Evolutionary conservation across 2,888 invertebrate genomes (phyloP), one percentile per base, ranked within the genome.

Genomic region (Xiphydria camelus): DNA sequence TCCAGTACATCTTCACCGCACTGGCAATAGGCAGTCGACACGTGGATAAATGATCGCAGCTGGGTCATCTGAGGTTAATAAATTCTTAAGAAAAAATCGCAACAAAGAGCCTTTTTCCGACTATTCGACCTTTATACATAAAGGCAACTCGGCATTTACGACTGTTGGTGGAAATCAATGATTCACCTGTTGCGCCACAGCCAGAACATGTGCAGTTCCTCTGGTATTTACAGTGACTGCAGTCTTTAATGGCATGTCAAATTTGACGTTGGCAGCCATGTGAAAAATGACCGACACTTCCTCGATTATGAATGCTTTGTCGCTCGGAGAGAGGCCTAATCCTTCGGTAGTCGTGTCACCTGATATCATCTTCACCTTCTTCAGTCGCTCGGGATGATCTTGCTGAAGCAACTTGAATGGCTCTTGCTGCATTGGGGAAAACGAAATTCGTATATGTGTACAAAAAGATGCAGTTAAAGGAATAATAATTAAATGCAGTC

Each of bases 21-120:
- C 68, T 95, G 93, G 57, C 94, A 92, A 75, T 93, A 97, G 0
- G 94, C 87, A 0, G 96, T 97, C 0, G 94, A 94, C 0, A 95
- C 88, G 73, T 97, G 93, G 2, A 93, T 81, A 59, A 93, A 85
- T 0, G 83, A 60, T 10, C 53, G 47, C 7, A 75, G 45, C 6
- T 63, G 55, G 18, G 59, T 45, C 17, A 71, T 41, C 73, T 73
- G 47, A 3, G 53, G n/a, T n/a, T n/a, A n/a, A n/a, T n/a, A 49
- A 52, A 41, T 23, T 20, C 42, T 31, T 7, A 17, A 18, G 3
- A 5, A 4, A 23, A 9, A 2, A 23, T 23, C 7, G n/a, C 23
- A 7, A 23, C n/a, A 23, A 23, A 9, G 7, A 23, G 7, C n/a
- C 9, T 2, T 23, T 1, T 23, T 22, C 22, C 22, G 5, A 23